Evolutionary conservation across 2,797 vertebrate genomes (phyloP), one percentile per base, ranked within the genome.

Genomic region (Potorous gilbertii): DNA sequence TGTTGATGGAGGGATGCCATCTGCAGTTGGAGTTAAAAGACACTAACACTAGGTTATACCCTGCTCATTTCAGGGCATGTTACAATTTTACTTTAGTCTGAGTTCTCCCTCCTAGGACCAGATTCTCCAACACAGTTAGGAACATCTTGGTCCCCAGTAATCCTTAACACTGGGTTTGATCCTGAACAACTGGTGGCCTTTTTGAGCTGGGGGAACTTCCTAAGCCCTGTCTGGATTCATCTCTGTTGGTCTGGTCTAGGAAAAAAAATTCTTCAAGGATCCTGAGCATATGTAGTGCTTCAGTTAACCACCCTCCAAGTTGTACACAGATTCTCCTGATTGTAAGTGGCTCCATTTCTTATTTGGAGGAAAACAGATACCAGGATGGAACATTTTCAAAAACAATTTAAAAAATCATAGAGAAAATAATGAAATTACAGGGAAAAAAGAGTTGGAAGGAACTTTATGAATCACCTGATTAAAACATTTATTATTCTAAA

Each of bases 301-400:
- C 4, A 13, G 0, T 0, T 24, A 27, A 11, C 12, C 4, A 14
- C 0, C 1, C 28, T 46, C 28, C 2, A 87, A 24, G 0, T n/a
- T 66, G 92, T 18, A 10, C 55, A 54, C 40, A 56, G 94, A 57
- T 34, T 54, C 59, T 21, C 27, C 34, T 93, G 50, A 29, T 8
- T n/a, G 46, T 56, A 74, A 81, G 50, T n/a, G 46, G 8, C 5
- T 34, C 40, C 40, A 87, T 50, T 87, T 24, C 24, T 50, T 50
- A 46, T 27, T 27, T 81, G 40, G 74, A 81, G 21, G n/a, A 81
- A 81, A 81, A 81, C 9, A 57, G 46, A 31, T 0, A 55, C 46
- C 12, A 34, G 10, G 0, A 31, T 55, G 24, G 31, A 92, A 46
- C 28, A 40, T 1, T 46, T 62, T n/a, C 91, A 93, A 90, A 89